phyloP scores from a whole-genome alignment of 1,140 invertebrate species.

The Scylla paramamosain region DNA sequence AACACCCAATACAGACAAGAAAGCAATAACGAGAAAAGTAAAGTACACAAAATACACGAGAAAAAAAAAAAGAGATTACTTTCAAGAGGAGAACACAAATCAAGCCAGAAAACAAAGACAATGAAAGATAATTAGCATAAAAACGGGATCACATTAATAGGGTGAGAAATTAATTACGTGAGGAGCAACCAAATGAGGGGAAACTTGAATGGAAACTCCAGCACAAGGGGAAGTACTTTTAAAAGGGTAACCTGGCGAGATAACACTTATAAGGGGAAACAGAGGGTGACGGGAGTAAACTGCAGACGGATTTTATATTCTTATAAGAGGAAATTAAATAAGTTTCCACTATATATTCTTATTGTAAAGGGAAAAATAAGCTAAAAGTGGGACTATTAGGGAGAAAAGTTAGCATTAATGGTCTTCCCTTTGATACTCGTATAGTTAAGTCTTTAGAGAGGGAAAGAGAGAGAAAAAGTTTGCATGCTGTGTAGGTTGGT shows the following conservation, averaged over 20 bases:
- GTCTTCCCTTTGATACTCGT: no score
- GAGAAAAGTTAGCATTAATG: no score
- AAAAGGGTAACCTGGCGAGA: not conserved
- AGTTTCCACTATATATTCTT: no score
- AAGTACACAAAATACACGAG: not conserved
- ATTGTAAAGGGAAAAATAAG: no score
- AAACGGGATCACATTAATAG: not conserved
- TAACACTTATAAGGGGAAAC: not conserved
- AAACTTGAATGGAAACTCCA: not conserved
- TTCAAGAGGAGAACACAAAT: not conserved
- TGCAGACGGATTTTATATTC: no score
- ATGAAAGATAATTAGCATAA: not conserved
- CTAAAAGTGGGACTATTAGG: no score
- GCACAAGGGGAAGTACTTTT: not conserved
- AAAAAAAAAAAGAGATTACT: not conserved
- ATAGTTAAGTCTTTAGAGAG: not conserved
- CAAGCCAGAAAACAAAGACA: not conserved
- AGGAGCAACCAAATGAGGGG: not conserved
- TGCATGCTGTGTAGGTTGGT: not conserved
- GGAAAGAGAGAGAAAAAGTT: not conserved
- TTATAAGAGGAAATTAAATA: no score
- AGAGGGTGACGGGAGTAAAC: not conserved
- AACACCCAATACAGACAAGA: no score
- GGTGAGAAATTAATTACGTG: not conserved
- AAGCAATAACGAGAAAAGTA: not conserved